Conservation (phyloP, 2,113 vertebrate species). For the Varanus komodoensis region DNA sequence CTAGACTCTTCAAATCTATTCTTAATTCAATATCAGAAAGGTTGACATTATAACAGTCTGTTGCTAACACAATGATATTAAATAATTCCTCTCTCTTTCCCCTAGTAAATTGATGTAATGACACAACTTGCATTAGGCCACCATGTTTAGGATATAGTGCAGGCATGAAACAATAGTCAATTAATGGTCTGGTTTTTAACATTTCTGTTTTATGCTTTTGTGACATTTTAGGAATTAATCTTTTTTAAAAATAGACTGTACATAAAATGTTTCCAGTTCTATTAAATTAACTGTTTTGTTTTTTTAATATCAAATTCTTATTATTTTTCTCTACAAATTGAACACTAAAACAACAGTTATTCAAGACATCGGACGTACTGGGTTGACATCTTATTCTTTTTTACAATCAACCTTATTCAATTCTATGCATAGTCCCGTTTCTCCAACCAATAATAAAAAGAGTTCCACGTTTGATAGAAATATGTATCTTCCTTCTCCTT, state of each 20-base stretch:
- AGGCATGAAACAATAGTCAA: background rate
- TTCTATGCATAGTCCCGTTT: too few species aligned
- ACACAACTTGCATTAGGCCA: background rate
- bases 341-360: too few species aligned
- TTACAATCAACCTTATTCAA: too few species aligned
- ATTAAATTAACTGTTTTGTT: background rate
- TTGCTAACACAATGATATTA: background rate
- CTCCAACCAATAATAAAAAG: too few species aligned
- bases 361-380: too few species aligned
- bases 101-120: background rate
- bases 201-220: background rate
- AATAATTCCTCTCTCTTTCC: background rate
- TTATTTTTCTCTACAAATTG: too few species aligned
- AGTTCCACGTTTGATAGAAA: too few species aligned
- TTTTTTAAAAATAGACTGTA: background rate
- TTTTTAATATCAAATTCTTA: too few species aligned
- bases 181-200: background rate
- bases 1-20: background rate
- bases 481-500: too few species aligned
- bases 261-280: background rate
- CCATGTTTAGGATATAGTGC: background rate
- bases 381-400: too few species aligned
- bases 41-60: background rate
- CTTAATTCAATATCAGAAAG: background rate
- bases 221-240: background rate